Evolutionary conservation across 2,888 invertebrate species (phyloP), one percentile per base, ranked within the genome.

Genomic region (Melipona beecheii): DNA sequence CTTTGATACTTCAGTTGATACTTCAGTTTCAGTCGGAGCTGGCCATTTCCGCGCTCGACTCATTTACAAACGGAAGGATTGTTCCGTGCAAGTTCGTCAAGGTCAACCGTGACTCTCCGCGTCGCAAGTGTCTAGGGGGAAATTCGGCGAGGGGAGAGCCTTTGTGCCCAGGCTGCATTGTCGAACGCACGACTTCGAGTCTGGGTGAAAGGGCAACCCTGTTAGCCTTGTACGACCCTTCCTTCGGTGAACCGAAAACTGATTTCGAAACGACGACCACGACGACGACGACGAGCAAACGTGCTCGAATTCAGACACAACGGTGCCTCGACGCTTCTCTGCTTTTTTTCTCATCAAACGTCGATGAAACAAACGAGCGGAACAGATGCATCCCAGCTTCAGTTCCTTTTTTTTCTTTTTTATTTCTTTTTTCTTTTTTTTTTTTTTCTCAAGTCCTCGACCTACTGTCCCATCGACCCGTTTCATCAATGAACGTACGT

Each of bases 81-180:
- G 64, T 64, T 19, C 60, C 24, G 24, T 27, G 24, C 17, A 21
- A 19, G 27, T 69, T 52, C 68, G 15, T 54, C 56, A 70, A 54
- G 56, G 70, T 31, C n/a, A 56, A 56, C 19, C 21, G 62, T 64
- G 36, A 36, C 5, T 21, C 36, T 21, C 21, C 36, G 15, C 21
- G 36, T 36, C 31, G 31, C 36, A 21, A 36, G 36, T 43, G 43
- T n/a, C 24, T 11, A 58, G 15, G 17, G 58, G 62, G 19, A 64
- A 73, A 49, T 21, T 36, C n/a, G n/a, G 13, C 36, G 54, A 54
- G 54, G 65, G 54, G 24, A 54, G 54, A 24, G 15, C 65, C 74
- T 74, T 74, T 65, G 65, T 52, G 54, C 54, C 74, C 19, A n/a
- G 65, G 43, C 43, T 36, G 74, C 36, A 74, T 74, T 74, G 64